phyloP scores from a whole-genome alignment of 2,888 invertebrate species.

The Yponomeuta sedellus region DNA sequence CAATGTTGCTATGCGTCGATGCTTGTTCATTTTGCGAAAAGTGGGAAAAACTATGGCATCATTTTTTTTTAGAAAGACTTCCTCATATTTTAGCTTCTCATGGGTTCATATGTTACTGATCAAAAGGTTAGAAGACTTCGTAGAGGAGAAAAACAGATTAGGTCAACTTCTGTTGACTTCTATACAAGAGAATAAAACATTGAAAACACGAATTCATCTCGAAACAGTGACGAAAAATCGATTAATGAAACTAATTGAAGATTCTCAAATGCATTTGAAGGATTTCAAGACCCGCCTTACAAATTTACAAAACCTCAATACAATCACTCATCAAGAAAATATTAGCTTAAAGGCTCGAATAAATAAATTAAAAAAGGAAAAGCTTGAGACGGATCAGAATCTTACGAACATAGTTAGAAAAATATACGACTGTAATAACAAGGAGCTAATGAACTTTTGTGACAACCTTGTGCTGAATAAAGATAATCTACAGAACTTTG shows the following conservation, averaged over 20 bases:
- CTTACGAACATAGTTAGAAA: slow-evolving; percentile 47
- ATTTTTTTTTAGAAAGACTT: not conserved
- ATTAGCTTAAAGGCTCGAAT: slow-evolving; percentile 46
- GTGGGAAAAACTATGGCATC: not conserved
- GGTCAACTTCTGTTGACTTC: slow-evolving; percentile 46
- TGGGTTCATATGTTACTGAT: slow-evolving; percentile 34
- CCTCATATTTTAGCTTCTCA: not conserved
- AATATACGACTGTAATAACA: slow-evolving; percentile 50
- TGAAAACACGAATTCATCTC: slow-evolving; percentile 46
- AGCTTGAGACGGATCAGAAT: slow-evolving; percentile 47
- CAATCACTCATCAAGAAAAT: slow-evolving; percentile 57
- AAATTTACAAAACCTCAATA: slow-evolving; percentile 55
- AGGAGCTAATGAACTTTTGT: slow-evolving; percentile 50
- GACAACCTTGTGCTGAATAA: slow-evolving; percentile 48
- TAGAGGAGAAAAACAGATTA: slow-evolving; percentile 47
- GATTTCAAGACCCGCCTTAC: slow-evolving; percentile 44
- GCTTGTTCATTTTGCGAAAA: not conserved
- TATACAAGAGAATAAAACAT: slow-evolving; percentile 53
- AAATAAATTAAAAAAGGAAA: slow-evolving; percentile 45
- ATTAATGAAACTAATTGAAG: slow-evolving; percentile 43
- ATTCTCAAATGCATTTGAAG: slow-evolving; percentile 47
- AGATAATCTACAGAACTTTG: slow-evolving; percentile 30
- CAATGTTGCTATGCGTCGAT: not conserved
- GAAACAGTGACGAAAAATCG: slow-evolving; percentile 50
- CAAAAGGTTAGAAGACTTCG: slow-evolving; percentile 46